These are phyloP conservation scores for Anser brachyrhynchus DNA, from an alignment of 2,113 vertebrate species.

Conservation along the genomic window DNA sequence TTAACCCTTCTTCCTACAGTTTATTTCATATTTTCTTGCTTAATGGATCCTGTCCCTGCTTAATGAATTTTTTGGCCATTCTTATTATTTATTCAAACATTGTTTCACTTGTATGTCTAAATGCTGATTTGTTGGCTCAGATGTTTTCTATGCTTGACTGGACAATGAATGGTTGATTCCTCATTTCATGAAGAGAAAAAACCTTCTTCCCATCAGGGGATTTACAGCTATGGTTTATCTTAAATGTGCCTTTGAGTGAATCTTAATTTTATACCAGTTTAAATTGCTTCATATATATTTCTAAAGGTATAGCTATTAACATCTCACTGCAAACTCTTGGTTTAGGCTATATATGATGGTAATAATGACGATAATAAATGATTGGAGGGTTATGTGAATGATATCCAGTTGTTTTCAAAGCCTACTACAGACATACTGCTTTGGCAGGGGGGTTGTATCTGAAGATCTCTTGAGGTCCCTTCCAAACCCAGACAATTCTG, in stretches of 20 bases:
- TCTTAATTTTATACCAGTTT: background rate
- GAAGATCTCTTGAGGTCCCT: too few relatives aligned
- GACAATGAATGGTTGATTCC: background rate
- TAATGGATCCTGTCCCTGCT: background rate
- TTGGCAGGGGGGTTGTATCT: too few relatives aligned
- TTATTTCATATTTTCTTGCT: background rate
- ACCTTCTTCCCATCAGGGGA: background rate
- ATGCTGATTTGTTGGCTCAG: background rate
- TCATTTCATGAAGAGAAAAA: background rate
- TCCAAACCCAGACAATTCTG: too few relatives aligned
- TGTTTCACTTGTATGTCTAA: background rate
- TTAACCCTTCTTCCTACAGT: background rate
- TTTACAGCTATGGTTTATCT: background rate
- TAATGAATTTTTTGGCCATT: background rate
- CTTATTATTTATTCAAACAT: background rate
- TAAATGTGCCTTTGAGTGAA: background rate
- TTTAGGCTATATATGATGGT: background rate
- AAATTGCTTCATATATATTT: background rate
- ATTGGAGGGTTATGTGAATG: background rate
- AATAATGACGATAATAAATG: background rate
- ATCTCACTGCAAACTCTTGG: background rate
- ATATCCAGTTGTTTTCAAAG: background rate
- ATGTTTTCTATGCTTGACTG: background rate
- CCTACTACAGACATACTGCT: background rate
- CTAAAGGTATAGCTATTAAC: background rate